Conservation (phyloP, 2,113 vertebrate species). For the Prolemur simus region DNA sequence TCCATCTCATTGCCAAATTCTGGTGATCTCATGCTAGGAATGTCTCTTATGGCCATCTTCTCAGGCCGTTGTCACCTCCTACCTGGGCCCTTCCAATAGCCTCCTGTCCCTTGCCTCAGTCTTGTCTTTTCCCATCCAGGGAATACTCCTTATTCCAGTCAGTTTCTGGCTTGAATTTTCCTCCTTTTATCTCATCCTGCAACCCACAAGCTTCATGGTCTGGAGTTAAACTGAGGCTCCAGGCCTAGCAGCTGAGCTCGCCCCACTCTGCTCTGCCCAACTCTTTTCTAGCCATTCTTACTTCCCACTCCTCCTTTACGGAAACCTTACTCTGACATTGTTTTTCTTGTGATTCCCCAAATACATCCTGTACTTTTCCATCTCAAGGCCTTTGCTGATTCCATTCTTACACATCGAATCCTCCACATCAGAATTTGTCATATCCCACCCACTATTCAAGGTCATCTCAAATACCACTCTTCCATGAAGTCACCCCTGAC, state of each 20-base stretch:
- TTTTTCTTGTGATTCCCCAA: slow-evolving; percentile 55
- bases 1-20: background rate
- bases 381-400: background rate
- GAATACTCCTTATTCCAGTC: background rate
- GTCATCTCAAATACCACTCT: slow-evolving; percentile 12
- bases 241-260: background rate
- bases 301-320: background rate
- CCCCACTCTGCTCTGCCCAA: background rate
- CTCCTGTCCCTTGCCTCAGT: background rate
- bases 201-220: background rate
- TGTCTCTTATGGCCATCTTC: background rate
- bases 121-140: background rate
- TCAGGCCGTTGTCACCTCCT: background rate
- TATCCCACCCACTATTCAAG: background rate
- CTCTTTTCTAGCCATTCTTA: background rate
- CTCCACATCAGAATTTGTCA: slow-evolving; percentile 43
- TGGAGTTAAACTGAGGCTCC: background rate
- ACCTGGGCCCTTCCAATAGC: background rate
- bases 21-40: background rate
- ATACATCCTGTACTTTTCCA: slow-evolving; percentile 70
- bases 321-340: slow-evolving; percentile 34
- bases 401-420: background rate
- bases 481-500: background rate
- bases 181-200: background rate
- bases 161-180: background rate